A percentile compares a stretch with the other conserved stretches of the same genome.
Evolutionary conservation across 2,797 vertebrate species (phyloP).

Genomic region (Intellagama lesueurii): DNA sequence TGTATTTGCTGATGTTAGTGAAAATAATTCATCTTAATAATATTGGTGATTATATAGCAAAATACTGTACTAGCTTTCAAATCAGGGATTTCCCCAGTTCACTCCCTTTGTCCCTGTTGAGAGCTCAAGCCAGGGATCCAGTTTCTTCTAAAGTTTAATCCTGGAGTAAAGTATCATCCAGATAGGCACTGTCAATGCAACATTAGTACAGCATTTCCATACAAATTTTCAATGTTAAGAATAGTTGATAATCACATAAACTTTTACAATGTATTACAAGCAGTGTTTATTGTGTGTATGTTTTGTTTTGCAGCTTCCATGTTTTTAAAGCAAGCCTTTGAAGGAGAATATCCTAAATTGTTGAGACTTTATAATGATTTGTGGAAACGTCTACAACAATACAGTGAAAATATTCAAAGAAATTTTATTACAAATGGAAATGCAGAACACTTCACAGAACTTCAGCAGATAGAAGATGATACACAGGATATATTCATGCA

Average conservation of each 20-base stretch:
- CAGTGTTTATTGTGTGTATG: background rate
- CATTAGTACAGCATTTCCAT: background rate
- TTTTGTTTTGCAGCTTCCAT: constrained; percentile 84
- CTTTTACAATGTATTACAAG: constrained; percentile 19
- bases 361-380: constrained; percentile 95
- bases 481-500: constrained; percentile 88
- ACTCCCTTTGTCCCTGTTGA: background rate
- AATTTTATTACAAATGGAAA: constrained; percentile 78
- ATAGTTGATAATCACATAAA: constrained; percentile 7
- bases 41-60: background rate
- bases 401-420: constrained; percentile 88
- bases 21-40: background rate
- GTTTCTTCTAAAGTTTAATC: background rate
- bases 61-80: too few relatives aligned
- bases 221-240: background rate
- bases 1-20: background rate
- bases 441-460: constrained; percentile 81
- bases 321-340: constrained; percentile 95
- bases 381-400: constrained; percentile 96
- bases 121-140: background rate
- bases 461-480: constrained; percentile 83
- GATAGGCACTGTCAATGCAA: background rate
- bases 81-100: background rate
- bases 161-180: too few relatives aligned
- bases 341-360: constrained; percentile 96